phyloP scores from a whole-genome alignment of 2,797 vertebrate species.

The Coregonus sp. region DNA sequence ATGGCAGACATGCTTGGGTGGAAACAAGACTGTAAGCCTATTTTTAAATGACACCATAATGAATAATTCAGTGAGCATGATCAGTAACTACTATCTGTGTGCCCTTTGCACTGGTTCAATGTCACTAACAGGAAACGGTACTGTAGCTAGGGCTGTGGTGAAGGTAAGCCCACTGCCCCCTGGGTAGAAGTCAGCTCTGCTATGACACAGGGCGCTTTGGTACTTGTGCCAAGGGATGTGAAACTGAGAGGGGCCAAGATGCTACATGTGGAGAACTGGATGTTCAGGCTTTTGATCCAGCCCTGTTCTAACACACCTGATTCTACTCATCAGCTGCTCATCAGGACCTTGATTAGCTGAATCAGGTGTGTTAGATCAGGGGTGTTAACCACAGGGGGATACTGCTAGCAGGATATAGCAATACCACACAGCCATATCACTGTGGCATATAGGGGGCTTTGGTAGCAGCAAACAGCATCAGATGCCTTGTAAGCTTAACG shows the following conservation, averaged over 20 bases:
- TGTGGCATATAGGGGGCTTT: neutral
- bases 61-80: neutral
- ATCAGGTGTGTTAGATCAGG: no score
- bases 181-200: neutral
- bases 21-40: neutral
- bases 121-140: neutral
- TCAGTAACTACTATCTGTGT: neutral
- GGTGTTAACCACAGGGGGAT: no score
- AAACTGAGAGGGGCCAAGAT: neutral
- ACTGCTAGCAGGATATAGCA: no score
- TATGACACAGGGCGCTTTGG: conserved; percentile 1
- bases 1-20: neutral
- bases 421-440: neutral
- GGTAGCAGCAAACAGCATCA: neutral
- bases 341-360: no score
- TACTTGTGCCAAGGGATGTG: neutral
- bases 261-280: neutral
- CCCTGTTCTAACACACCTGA: no score
- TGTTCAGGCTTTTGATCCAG: neutral
- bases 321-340: no score
- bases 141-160: neutral
- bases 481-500: neutral
- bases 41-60: neutral
- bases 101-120: neutral
- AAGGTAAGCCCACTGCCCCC: neutral